phyloP scores from a whole-genome alignment of 2,797 vertebrate species.

The Crocidura indochinensis region DNA sequence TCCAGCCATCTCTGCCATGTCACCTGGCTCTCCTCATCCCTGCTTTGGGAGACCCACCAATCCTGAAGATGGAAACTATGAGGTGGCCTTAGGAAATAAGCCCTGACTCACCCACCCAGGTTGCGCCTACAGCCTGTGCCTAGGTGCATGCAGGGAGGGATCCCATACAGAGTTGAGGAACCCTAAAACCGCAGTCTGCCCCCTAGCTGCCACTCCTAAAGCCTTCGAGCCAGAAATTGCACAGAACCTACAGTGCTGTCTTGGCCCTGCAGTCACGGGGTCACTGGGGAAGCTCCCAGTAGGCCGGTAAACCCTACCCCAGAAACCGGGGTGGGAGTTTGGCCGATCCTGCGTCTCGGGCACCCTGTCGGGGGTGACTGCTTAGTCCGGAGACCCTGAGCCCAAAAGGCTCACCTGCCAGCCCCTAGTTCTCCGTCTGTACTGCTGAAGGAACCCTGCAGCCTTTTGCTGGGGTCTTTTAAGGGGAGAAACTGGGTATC shows the following conservation, averaged over 20 bases:
- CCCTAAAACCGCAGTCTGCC: not conserved
- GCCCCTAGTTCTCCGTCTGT: not conserved
- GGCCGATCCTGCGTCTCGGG: not conserved
- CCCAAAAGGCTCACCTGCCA: too few relatives aligned
- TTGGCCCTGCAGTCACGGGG: not conserved
- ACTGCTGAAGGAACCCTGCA: not conserved
- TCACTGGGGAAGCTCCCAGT: slow-evolving; percentile 25
- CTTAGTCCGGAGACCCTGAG: slow-evolving; percentile 4
- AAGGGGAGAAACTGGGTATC: not conserved
- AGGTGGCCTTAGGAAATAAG: slow-evolving; percentile 18
- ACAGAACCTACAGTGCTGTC: not conserved
- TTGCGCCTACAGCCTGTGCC: not conserved
- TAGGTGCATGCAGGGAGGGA: not conserved
- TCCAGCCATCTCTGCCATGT: not conserved
- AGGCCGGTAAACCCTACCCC: not conserved
- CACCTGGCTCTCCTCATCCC: not conserved
- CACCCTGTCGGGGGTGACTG: not conserved
- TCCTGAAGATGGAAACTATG: slow-evolving; percentile 3
- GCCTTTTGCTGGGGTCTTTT: not conserved
- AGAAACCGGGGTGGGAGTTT: not conserved
- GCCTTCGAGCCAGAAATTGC: not conserved
- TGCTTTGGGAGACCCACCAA: not conserved
- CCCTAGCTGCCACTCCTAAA: slow-evolving; percentile 32
- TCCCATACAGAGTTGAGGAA: not conserved
- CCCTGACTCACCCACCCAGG: not conserved